Conservation (phyloP, 1,140 invertebrate genomes). For the Diorhabda sublineata region DNA sequence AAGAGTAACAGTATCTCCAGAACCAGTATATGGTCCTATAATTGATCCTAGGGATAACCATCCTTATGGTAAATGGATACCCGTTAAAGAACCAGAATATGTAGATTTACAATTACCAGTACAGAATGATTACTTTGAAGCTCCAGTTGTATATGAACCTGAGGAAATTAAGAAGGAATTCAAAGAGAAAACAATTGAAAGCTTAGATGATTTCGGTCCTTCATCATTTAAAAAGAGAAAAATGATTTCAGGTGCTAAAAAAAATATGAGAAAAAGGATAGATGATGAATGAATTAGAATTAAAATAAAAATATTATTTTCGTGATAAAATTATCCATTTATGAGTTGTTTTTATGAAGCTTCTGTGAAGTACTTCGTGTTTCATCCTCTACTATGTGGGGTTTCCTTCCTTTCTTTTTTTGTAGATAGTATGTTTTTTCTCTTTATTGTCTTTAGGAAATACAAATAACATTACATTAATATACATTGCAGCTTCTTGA, state of each 20-base stretch:
- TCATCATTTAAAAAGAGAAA: conserved; percentile 64
- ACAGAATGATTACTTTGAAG: conserved; percentile 42
- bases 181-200: conserved; percentile 60
- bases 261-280: conserved; percentile 55
- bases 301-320: too few relatives aligned
- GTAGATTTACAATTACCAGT: conserved; percentile 57
- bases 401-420: too few relatives aligned
- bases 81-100: conserved; percentile 47
- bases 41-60: conserved; percentile 53
- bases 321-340: too few relatives aligned
- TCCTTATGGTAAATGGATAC: conserved; percentile 63
- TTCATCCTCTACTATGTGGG: too few relatives aligned
- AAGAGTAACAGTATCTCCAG: conserved; percentile 35
- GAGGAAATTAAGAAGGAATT: conserved; percentile 54
- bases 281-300: conserved; percentile 52
- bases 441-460: too few relatives aligned
- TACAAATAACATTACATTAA: too few relatives aligned
- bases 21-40: conserved; percentile 43
- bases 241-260: conserved; percentile 51
- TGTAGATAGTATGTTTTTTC: too few relatives aligned
- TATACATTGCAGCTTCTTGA: too few relatives aligned
- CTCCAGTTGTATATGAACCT: conserved; percentile 44
- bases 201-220: conserved; percentile 44
- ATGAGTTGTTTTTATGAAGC: too few relatives aligned
- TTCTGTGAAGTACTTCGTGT: too few relatives aligned